Percentiles rank a stretch among this genome's conserved stretches.
phyloP scores from a whole-genome alignment of 2,888 invertebrate genomes.

The Rhaphigaster nebulosa region DNA sequence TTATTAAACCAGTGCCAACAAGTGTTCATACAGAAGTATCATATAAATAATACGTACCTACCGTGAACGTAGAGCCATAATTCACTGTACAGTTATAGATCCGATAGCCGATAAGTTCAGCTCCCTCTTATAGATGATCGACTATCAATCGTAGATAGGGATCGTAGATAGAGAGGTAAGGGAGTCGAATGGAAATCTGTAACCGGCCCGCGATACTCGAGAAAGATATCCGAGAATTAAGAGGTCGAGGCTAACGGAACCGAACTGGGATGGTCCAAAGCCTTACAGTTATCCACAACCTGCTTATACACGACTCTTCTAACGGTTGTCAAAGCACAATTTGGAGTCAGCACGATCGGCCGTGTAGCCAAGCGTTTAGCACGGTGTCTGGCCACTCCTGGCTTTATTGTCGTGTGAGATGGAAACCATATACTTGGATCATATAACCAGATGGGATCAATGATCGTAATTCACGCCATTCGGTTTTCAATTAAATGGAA shows the following conservation, averaged over 20 bases:
- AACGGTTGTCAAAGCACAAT: slow-evolving; percentile 48
- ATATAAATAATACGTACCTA: slow-evolving; percentile 19
- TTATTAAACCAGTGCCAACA: not conserved
- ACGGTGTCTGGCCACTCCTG: not conserved
- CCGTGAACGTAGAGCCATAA: slow-evolving; percentile 2
- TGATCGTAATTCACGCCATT: not conserved
- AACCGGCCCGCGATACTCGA: not conserved
- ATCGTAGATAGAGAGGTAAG: not conserved
- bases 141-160: not conserved
- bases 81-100: slow-evolving; percentile 34
- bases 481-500: not conserved
- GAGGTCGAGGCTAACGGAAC: not conserved
- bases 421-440: not conserved
- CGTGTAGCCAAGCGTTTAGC: not conserved
- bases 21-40: slow-evolving; percentile 10
- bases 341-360: not conserved
- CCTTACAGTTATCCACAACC: slow-evolving; percentile 40
- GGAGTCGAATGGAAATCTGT: not conserved
- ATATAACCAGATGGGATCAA: not conserved
- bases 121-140: not conserved
- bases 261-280: not conserved
- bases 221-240: slow-evolving; percentile 28
- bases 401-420: not conserved
- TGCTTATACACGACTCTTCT: slow-evolving; percentile 39
- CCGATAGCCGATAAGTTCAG: not conserved